phyloP scores from a whole-genome alignment of 92 coral and sea anemone genomes.

The Siderastrea siderea region DNA sequence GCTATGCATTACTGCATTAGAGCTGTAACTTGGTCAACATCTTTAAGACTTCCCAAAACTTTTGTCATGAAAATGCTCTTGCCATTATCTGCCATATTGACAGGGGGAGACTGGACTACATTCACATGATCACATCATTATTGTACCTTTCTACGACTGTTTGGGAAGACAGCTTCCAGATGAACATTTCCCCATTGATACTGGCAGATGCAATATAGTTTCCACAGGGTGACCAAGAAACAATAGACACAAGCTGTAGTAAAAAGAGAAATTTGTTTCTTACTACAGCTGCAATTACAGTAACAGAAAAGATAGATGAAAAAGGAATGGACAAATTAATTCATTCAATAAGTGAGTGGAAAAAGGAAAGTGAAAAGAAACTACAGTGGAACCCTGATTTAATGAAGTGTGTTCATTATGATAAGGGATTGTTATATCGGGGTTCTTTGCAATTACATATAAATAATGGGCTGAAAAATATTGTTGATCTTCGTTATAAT shows the following conservation, averaged over 20 bases:
- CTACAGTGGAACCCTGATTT: not conserved
- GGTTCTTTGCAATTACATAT: too few species aligned
- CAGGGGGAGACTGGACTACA: too few species aligned
- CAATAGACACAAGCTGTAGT: constrained; percentile 81
- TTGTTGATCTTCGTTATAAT: too few species aligned
- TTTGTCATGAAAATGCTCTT: not conserved
- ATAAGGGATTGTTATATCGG: too few species aligned
- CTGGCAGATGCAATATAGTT: constrained; percentile 89
- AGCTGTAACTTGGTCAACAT: too few species aligned
- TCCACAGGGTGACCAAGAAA: constrained; percentile 98
- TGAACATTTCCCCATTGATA: constrained; percentile 89
- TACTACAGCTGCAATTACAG: not conserved
- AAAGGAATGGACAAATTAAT: not conserved
- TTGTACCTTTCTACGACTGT: constrained; percentile 85
- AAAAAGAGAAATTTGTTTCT: not conserved
- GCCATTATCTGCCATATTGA: too few species aligned
- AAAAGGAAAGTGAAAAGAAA: not conserved
- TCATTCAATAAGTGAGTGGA: not conserved
- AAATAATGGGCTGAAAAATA: too few species aligned
- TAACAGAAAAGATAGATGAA: not conserved
- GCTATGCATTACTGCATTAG: too few species aligned
- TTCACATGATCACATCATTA: not conserved
- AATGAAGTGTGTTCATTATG: too few species aligned
- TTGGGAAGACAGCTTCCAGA: constrained; percentile 84
- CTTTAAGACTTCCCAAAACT: not conserved